phyloP scores from a whole-genome alignment of 2,797 vertebrate genomes.

The Hephaestus fuliginosus region DNA sequence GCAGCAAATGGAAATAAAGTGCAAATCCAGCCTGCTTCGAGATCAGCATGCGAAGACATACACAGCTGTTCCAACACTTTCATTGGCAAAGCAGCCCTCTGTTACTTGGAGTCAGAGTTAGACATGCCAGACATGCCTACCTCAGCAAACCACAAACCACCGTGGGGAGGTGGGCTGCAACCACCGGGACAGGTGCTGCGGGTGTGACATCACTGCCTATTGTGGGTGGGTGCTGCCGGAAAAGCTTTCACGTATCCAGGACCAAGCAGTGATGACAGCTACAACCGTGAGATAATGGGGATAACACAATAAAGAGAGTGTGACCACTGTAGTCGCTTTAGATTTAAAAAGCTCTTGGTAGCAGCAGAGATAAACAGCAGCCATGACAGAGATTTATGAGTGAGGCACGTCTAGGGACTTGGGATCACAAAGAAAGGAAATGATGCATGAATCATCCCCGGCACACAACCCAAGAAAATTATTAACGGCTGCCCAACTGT shows the following conservation, averaged over 20 bases:
- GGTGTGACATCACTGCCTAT: constrained; percentile 50
- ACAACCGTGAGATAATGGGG: constrained; percentile 49
- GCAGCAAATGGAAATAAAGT: background rate
- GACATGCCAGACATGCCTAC: constrained; percentile 71
- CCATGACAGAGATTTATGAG: constrained; percentile 33
- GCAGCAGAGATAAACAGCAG: constrained; percentile 20
- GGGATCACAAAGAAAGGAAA: constrained; percentile 33
- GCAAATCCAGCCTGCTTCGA: constrained; percentile 8
- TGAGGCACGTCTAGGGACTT: background rate
- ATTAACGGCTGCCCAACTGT: constrained; percentile 12
- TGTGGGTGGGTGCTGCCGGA: constrained; percentile 7
- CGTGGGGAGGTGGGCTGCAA: constrained; percentile 45
- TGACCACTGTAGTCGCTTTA: constrained; percentile 11
- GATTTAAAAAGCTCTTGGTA: background rate
- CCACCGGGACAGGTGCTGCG: constrained; percentile 72
- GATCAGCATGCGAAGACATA: background rate
- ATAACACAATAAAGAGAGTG: constrained; percentile 35
- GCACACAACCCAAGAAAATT: background rate
- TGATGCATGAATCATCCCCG: constrained; percentile 21
- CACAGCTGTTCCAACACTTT: constrained; percentile 80
- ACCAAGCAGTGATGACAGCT: constrained; percentile 53
- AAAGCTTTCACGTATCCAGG: constrained; percentile 30
- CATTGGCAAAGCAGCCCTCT: constrained; percentile 60
- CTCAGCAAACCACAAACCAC: constrained; percentile 69
- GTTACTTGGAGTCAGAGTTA: constrained; percentile 53